Percentiles rank a stretch among this genome's conserved stretches.
phyloP scores from a whole-genome alignment of 1,140 invertebrate species.

The Drosophila bocki region DNA sequence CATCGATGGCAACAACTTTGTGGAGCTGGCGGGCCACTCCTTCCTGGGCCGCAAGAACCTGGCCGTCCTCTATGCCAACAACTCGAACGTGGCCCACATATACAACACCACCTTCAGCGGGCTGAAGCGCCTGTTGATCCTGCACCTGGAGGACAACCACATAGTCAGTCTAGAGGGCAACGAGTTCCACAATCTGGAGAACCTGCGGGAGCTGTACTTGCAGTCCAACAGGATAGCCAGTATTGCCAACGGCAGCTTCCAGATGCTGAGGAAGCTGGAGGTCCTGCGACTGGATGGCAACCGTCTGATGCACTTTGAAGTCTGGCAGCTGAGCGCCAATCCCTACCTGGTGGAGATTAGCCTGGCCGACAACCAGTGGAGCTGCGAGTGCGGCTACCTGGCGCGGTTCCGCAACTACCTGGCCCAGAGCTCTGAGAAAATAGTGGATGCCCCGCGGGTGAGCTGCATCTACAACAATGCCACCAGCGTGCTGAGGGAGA shows the following conservation, averaged over 20 bases:
- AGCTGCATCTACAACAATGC: conserved; percentile 89
- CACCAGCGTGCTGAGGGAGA: conserved; percentile 88
- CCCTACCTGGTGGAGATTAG: conserved; percentile 92
- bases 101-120: conserved; percentile 96
- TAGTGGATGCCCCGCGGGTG: conserved; percentile 89
- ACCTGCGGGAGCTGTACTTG: conserved; percentile 93
- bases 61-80: conserved; percentile 94
- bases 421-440: conserved; percentile 89
- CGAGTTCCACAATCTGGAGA: conserved; percentile 93
- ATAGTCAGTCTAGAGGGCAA: conserved; percentile 92
- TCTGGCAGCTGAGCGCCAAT: conserved; percentile 91
- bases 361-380: conserved; percentile 94
- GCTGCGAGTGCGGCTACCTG: conserved; percentile 94
- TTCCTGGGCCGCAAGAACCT: conserved; percentile 96
- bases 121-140: conserved; percentile 90
- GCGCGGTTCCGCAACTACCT: conserved; percentile 92
- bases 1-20: conserved; percentile 95
- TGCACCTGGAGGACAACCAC: conserved; percentile 94
- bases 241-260: conserved; percentile 94
- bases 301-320: conserved; percentile 91
- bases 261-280: conserved; percentile 92
- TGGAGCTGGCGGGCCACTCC: conserved; percentile 93
- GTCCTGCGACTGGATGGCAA: conserved; percentile 94
- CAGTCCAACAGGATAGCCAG: conserved; percentile 94
- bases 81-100: conserved; percentile 93